Evolutionary conservation across 35 echinoderm and acorn worm genomes (phyloP).

Genomic region (Ophioderma brevispina): DNA sequence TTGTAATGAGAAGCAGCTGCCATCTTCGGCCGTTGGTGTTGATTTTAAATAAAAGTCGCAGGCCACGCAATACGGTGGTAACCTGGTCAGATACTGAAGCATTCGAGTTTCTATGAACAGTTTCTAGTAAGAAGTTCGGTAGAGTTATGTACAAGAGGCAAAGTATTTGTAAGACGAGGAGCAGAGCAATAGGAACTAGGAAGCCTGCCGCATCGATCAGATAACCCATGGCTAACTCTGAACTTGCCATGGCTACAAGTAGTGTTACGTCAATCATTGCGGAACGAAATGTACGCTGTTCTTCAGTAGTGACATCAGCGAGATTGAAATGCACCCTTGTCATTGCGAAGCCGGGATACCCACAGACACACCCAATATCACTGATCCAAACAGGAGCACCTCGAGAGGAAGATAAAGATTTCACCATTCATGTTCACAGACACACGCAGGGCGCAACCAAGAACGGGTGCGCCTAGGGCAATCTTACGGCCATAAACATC

Average conservation of each 20-base stretch:
- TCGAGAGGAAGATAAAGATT: neutral
- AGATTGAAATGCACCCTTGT: conserved; percentile 13
- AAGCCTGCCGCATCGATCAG: conserved; percentile 17
- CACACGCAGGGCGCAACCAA: neutral
- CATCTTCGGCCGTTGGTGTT: neutral
- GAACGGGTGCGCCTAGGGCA: neutral
- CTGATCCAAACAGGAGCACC: neutral
- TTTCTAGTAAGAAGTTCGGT: neutral
- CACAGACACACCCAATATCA: conserved; percentile 22
- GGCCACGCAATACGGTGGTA: neutral
- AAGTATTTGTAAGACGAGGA: neutral
- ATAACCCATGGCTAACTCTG: conserved; percentile 27
- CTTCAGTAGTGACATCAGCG: conserved; percentile 41
- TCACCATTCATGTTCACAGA: neutral
- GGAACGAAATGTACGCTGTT: conserved; percentile 35
- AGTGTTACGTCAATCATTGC: conserved; percentile 22
- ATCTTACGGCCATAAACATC: conserved; percentile 6
- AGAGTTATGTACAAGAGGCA: neutral
- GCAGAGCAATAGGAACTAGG: neutral
- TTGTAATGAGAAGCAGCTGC: neutral
- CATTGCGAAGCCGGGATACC: conserved; percentile 7
- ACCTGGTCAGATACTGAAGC: neutral
- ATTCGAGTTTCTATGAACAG: neutral
- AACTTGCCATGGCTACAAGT: neutral
- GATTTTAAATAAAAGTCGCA: neutral